phyloP scores from a whole-genome alignment of 2,888 invertebrate genomes.

The Perizoma affinitatum region DNA sequence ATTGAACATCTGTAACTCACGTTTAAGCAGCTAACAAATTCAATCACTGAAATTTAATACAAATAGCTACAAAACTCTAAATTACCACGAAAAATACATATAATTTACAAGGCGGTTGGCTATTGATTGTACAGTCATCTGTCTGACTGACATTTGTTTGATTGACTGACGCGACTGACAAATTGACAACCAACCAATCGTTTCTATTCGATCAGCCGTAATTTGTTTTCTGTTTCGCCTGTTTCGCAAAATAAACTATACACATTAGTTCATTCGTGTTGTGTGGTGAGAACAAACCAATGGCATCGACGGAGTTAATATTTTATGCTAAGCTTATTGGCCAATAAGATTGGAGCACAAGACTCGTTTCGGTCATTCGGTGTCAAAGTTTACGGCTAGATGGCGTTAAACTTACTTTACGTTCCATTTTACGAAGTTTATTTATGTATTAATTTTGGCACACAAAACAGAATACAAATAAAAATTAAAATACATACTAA shows the following conservation, averaged over 20 bases:
- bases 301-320: background rate
- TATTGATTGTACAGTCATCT: conserved; percentile 77
- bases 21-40: conserved; percentile 31
- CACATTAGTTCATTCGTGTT: conserved; percentile 27
- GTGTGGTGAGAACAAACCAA: conserved; percentile 4
- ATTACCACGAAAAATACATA: conserved; percentile 35
- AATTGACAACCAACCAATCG: too few relatives aligned
- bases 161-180: too few relatives aligned
- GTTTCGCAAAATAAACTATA: too few relatives aligned
- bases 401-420: conserved; percentile 24
- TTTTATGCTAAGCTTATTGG: background rate
- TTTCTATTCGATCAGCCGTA: too few relatives aligned
- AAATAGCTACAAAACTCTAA: conserved; percentile 20
- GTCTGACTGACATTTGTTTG: conserved; percentile 55
- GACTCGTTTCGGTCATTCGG: conserved; percentile 12
- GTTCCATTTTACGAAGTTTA: conserved; percentile 25
- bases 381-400: conserved; percentile 17
- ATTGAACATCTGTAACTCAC: conserved; percentile 28
- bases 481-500: too few relatives aligned
- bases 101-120: conserved; percentile 72
- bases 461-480: too few relatives aligned
- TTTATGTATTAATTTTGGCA: too few relatives aligned
- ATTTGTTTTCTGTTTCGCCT: conserved; percentile 49
- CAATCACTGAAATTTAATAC: conserved; percentile 30
- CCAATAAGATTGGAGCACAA: conserved; percentile 20